Evolutionary conservation across 35 echinoderm and acorn worm genomes (phyloP).

Genomic region (Antedon bifida): DNA sequence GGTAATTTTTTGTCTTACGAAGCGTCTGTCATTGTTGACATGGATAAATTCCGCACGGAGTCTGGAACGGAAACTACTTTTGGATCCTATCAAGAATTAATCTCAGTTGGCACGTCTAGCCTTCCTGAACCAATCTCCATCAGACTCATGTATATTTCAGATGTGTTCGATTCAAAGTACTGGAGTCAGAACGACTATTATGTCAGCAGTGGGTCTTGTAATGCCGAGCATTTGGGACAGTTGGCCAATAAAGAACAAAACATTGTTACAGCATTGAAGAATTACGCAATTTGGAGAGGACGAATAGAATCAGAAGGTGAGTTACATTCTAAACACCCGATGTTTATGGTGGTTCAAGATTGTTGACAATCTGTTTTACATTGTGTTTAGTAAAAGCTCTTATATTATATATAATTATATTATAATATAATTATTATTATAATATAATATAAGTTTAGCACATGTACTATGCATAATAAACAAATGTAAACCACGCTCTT

Average conservation of each 20-base stretch:
- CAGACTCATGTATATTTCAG: slow-evolving; percentile 21
- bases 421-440: too few relatives aligned
- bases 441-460: too few relatives aligned
- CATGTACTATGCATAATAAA: too few relatives aligned
- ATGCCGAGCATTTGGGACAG: neutral
- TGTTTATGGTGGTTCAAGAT: too few relatives aligned
- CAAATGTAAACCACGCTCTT: too few relatives aligned
- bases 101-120: neutral
- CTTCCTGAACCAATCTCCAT: slow-evolving; percentile 23
- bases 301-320: neutral
- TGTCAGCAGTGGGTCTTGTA: slow-evolving; percentile 8
- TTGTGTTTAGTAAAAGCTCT: too few relatives aligned
- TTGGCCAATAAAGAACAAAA: neutral
- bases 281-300: slow-evolving; percentile 6
- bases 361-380: too few relatives aligned
- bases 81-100: neutral
- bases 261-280: neutral
- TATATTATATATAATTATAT: too few relatives aligned
- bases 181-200: slow-evolving; percentile 23
- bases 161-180: slow-evolving; percentile 21
- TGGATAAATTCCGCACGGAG: neutral
- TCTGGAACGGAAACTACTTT: neutral
- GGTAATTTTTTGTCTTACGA: neutral
- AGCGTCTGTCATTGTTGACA: neutral
- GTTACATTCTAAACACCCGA: neutral